Percentiles rank a stretch among this genome's conserved stretches.
phyloP scores from a whole-genome alignment of 2,888 invertebrate species.

The Leptopterna dolabrata region DNA sequence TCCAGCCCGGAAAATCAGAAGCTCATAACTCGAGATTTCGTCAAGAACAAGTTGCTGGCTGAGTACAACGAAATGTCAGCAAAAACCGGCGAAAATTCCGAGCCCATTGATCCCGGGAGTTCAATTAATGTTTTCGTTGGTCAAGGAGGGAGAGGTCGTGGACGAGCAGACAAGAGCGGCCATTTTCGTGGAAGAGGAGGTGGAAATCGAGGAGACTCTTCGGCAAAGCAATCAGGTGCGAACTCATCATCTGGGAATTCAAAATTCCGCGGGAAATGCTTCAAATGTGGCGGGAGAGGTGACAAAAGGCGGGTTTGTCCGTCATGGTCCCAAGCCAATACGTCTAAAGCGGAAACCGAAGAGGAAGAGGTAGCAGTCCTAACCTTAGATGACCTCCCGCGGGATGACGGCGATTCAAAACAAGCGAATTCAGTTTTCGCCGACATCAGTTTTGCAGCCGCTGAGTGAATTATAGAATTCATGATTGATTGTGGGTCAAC shows the following conservation, averaged over 20 bases:
- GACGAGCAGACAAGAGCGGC: not conserved
- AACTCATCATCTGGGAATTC: not conserved
- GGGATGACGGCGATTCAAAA: not conserved
- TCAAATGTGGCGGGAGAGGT: not conserved
- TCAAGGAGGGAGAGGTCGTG: not conserved
- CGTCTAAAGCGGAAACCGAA: not conserved
- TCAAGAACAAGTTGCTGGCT: not conserved
- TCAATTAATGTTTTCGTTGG: not conserved
- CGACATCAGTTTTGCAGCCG: not conserved
- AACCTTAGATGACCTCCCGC: not conserved
- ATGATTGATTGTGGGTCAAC: not conserved
- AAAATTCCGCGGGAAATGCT: not conserved
- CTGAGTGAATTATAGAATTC: not conserved
- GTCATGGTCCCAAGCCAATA: not conserved
- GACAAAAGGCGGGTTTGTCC: not conserved
- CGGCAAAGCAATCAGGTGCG: not conserved
- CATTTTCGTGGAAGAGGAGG: not conserved
- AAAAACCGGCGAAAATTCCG: not conserved
- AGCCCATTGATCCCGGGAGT: not conserved
- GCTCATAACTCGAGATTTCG: not conserved
- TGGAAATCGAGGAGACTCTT: not conserved
- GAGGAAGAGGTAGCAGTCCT: not conserved
- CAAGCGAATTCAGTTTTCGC: not conserved
- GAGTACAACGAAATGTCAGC: not conserved
- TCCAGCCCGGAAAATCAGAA: not conserved